These are phyloP conservation scores for Mythimna loreyi DNA, from an alignment of 2,888 invertebrate species.

Conservation along the genomic window DNA sequence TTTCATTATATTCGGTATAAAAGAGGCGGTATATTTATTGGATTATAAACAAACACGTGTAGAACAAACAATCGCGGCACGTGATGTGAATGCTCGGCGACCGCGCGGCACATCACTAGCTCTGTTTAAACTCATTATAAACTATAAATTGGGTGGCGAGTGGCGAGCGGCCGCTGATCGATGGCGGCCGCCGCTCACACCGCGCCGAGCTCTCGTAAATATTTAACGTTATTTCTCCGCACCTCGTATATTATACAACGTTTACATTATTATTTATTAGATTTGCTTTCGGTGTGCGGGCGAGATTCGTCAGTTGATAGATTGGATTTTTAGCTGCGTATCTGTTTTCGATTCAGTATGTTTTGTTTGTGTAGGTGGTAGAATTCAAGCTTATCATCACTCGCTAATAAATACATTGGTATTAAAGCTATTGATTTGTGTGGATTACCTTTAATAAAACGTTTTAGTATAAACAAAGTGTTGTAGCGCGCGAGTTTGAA, in stretches of 20 bases:
- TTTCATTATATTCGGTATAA: constrained; percentile 31
- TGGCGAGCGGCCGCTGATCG: constrained; percentile 62
- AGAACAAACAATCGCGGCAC: constrained; percentile 17
- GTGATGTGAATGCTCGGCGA: constrained; percentile 22
- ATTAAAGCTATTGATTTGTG: constrained; percentile 2
- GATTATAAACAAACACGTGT: constrained; percentile 33
- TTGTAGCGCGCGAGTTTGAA: too few relatives aligned
- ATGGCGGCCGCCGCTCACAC: constrained; percentile 59
- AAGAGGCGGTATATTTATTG: constrained; percentile 12
- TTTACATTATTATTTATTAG: constrained; percentile 62
- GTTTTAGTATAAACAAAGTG: neutral
- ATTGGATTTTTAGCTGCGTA: constrained; percentile 44
- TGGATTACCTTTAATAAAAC: constrained; percentile 22
- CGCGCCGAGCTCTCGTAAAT: constrained; percentile 45
- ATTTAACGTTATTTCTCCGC: constrained; percentile 50
- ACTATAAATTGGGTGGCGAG: constrained; percentile 66
- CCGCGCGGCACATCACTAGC: constrained; percentile 33
- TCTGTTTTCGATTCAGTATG: constrained; percentile 37
- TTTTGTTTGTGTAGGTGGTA: constrained; percentile 41
- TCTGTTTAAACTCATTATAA: constrained; percentile 67
- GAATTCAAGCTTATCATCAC: constrained; percentile 21
- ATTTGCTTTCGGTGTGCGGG: constrained; percentile 35
- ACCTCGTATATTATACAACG: constrained; percentile 55
- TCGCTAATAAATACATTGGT: constrained; percentile 31
- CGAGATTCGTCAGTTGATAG: constrained; percentile 51